Evolutionary conservation across 2,797 vertebrate genomes (phyloP).

Genomic region (Champsocephalus gunnari): DNA sequence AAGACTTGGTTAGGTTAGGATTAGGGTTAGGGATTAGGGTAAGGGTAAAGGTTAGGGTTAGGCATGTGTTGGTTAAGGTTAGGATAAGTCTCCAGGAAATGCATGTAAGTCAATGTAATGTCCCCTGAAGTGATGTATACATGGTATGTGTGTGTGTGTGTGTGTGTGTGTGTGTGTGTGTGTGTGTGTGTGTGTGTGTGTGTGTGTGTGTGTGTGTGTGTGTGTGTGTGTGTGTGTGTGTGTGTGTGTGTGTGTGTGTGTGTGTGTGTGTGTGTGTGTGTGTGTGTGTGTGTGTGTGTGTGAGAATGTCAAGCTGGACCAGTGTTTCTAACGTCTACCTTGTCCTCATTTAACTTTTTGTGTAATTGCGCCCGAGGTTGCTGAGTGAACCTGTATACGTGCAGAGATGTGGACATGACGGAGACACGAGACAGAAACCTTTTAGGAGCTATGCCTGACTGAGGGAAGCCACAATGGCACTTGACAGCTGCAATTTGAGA

Average conservation of each 20-base stretch:
- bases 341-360: slow-evolving; percentile 57
- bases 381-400: slow-evolving; percentile 55
- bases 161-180: slow-evolving; percentile 22
- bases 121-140: too few species aligned
- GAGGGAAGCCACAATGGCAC: slow-evolving; percentile 55
- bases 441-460: slow-evolving; percentile 45
- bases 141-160: not conserved
- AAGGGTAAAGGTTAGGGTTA: too few species aligned
- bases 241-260: slow-evolving; percentile 26
- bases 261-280: not conserved
- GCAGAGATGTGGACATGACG: slow-evolving; percentile 55
- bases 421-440: slow-evolving; percentile 57
- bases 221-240: not conserved
- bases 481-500: slow-evolving; percentile 71
- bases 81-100: too few species aligned
- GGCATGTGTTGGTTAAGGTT: too few species aligned
- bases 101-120: too few species aligned
- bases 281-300: slow-evolving; percentile 27
- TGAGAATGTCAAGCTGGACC: slow-evolving; percentile 46
- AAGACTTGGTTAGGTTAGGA: too few species aligned
- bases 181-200: not conserved
- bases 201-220: slow-evolving; percentile 34
- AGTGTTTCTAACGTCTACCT: slow-evolving; percentile 38
- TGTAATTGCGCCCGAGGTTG: slow-evolving; percentile 48
- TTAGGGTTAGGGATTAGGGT: too few species aligned